Evolutionary conservation across 2,113 vertebrate genomes (phyloP).

Genomic region (Engystomops pustulosus): DNA sequence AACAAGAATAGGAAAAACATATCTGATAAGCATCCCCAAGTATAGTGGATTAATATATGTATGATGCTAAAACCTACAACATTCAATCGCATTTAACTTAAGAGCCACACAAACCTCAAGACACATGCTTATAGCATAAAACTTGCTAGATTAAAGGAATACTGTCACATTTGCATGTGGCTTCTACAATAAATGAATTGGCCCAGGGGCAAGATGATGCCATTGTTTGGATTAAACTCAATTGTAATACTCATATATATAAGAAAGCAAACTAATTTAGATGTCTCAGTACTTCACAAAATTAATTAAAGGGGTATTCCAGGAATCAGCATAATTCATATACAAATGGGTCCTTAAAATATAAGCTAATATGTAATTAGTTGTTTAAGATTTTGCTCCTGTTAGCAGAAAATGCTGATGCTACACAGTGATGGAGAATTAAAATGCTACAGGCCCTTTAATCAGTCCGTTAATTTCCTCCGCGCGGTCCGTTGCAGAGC

Average conservation of each 20-base stretch:
- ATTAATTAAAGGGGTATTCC: no score
- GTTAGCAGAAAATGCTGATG: no score
- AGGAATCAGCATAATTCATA: no score
- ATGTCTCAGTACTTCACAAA: not conserved
- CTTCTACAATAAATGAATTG: conserved; percentile 20
- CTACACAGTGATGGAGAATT: no score
- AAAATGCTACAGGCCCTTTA: no score
- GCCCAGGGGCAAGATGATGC: not conserved
- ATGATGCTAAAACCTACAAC: not conserved
- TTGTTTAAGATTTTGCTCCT: no score
- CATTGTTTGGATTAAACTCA: conserved; percentile 17
- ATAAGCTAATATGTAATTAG: no score
- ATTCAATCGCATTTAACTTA: conserved; percentile 16
- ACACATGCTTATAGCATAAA: not conserved
- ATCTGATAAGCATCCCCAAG: not conserved
- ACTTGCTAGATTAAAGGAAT: not conserved
- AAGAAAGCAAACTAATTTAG: conserved; percentile 16
- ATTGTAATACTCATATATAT: conserved; percentile 11
- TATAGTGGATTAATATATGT: conserved; percentile 3
- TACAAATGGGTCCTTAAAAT: no score
- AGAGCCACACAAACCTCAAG: not conserved
- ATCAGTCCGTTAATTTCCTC: no score
- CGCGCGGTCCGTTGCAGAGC: no score
- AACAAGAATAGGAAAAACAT: not conserved
- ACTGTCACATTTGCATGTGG: not conserved